Evolutionary conservation across 2,888 invertebrate species (phyloP).

Genomic region (Schrankia costaestrigalis): DNA sequence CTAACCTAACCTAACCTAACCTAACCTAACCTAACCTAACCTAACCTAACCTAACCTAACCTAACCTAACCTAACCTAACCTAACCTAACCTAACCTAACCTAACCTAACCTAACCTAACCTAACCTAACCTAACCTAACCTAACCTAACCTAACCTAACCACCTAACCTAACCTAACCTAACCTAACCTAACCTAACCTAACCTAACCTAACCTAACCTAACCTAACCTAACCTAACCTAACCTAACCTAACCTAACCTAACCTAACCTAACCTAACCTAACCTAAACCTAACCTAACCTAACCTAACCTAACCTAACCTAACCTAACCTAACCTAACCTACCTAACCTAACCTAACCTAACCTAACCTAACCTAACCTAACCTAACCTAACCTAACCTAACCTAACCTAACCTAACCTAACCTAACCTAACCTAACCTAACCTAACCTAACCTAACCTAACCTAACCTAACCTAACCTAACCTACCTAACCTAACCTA

Average conservation of each 20-base stretch:
- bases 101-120: too few relatives aligned
- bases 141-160: constrained; percentile 3
- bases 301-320: not conserved
- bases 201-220: constrained; percentile 3
- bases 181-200: constrained; percentile 3
- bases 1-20: too few relatives aligned
- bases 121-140: too few relatives aligned
- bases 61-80: too few relatives aligned
- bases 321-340: constrained; percentile 6
- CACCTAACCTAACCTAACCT: constrained; percentile 3
- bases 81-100: too few relatives aligned
- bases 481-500: too few relatives aligned
- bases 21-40: too few relatives aligned
- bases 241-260: too few relatives aligned
- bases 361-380: constrained; percentile 18
- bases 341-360: constrained; percentile 3
- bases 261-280: constrained; percentile 2
- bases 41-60: too few relatives aligned
- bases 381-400: constrained; percentile 23
- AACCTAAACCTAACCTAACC: constrained; percentile 1
- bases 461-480: constrained; percentile 17
- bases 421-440: constrained; percentile 20
- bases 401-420: constrained; percentile 29
- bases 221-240: constrained; percentile 3
- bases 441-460: constrained; percentile 18